A percentile compares a stretch with the other conserved stretches of the same genome.
These are phyloP conservation scores for Cacatua alba DNA, from an alignment of 2,113 vertebrate genomes.

Conservation along the genomic window DNA sequence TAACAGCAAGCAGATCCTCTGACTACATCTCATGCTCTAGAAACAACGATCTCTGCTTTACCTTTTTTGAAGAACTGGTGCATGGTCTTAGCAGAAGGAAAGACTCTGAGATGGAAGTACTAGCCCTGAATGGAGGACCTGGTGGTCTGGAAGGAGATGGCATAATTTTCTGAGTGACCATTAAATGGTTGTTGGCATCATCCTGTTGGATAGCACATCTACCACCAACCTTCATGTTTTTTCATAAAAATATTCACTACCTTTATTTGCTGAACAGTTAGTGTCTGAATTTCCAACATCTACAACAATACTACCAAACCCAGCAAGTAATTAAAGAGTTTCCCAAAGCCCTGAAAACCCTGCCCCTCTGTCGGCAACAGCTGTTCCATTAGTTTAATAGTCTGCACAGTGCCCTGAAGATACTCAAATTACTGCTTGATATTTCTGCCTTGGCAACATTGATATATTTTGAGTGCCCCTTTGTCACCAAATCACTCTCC, in stretches of 20 bases:
- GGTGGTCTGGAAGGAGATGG: background rate
- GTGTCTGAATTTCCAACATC: background rate
- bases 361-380: constrained; percentile 12
- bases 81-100: background rate
- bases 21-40: background rate
- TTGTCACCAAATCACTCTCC: background rate
- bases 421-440: constrained; percentile 56
- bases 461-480: background rate
- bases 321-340: constrained; percentile 61
- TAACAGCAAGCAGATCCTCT: background rate
- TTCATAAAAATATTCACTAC: background rate
- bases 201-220: background rate
- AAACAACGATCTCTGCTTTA: background rate
- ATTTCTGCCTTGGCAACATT: constrained; percentile 21
- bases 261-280: background rate
- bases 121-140: background rate
- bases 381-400: constrained; percentile 60
- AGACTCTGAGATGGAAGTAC: background rate
- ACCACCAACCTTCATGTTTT: background rate
- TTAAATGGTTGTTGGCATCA: background rate
- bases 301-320: background rate
- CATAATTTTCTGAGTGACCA: background rate
- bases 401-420: constrained; percentile 28
- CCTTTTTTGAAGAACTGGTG: background rate
- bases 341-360: constrained; percentile 16